Base-by-base conservation (phyloP, 2,113 vertebrate genomes). In the Grus americana region DNA sequence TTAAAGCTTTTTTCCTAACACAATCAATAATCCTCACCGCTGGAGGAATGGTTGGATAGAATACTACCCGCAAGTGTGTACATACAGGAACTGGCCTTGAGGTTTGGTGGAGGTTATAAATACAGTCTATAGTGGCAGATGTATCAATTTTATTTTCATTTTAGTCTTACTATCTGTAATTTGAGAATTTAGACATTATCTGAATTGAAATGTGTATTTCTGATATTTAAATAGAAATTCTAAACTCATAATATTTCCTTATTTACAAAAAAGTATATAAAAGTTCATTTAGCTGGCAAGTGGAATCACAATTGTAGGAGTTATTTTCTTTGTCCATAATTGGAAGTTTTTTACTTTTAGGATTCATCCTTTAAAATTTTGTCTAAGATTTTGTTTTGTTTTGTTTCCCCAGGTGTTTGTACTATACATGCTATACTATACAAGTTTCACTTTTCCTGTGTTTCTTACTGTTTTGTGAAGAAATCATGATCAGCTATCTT, bases 361-460 rank as follows among this genome's bases (percentile, higher is more conserved):
- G 4, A 50, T 46, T 67, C 58, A 50, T 68, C 10, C 5, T 68
- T 66, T 40, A 78, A 78, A 55, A 32, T 57, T 72, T 47, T 67
- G 7, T n/a, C 20, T 38, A 44, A 57, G 32, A 36, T 24, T 59
- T 72, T 46, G 16, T 3, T 52, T 71, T 44, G 2, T 4, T 78
- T 65, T 66, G 6, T 82, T 88, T 87, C 15, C 5, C 2, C 9
- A 49, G 2, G 15, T 44, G 4, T 4, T 44, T 55, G 12, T 40
- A 23, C 4, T 36, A 57, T 13, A n/a, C 2, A 10, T 38, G 2
- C 6, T 67, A n/a, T 40, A 58, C 5, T 17, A 20, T 11, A 34
- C 0, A 54, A 63, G 5, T 1, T 49, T 83, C 17, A 11, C 1
- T 5, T 7, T 34, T 24, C 6, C 9, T 30, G 4, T 40, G 9